Base-by-base conservation (phyloP, 2,113 vertebrate species). In the Pimephales promelas region DNA sequence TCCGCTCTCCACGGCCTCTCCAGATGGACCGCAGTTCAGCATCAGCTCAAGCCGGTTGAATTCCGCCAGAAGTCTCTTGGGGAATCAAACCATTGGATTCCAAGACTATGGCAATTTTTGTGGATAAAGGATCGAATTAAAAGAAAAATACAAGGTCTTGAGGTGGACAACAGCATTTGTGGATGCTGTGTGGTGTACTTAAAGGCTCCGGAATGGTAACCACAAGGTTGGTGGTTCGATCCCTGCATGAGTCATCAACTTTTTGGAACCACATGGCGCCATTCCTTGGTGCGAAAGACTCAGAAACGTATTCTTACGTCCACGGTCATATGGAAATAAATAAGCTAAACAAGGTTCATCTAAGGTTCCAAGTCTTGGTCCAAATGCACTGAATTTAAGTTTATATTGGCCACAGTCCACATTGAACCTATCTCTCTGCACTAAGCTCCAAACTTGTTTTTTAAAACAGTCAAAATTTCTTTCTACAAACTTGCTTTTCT, bases 11-110 rank as follows among this genome's bases (percentile, higher is more conserved):
- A n/a, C 57, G 52, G 13, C 14, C 47, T 66, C 36, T 82, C 49
- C 72, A 85, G 43, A 43, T 61, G 54, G 64, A 62, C 74, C n/a
- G 57, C 10, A 49, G 59, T 26, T 54, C 64, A 75, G n/a, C 71
- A 74, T 64, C 22, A 49, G 59, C 61, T 83, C 72, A 47, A 66
- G 57, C 26, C 18, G 9, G 26, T 6, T 24, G 43, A 74, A n/a
- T 61, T 47, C n/a, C 36, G 10, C 3, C 14, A 47, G 34, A 20
- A 75, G 49, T 75, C 62, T 10, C 79, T 43, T 16, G 3, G 57
- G 36, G n/a, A 47, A 52, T 22, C 20, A 0, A 66, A 52, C 11
- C 28, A 10, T 56, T 56, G 22, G 26, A 71, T 34, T 68, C 28
- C 40, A 40, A 62, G 34, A 68, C 45, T 66, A 9, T 9, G 11